Base-by-base conservation (phyloP, 2,888 invertebrate genomes). In the Cosmia trapezina region DNA sequence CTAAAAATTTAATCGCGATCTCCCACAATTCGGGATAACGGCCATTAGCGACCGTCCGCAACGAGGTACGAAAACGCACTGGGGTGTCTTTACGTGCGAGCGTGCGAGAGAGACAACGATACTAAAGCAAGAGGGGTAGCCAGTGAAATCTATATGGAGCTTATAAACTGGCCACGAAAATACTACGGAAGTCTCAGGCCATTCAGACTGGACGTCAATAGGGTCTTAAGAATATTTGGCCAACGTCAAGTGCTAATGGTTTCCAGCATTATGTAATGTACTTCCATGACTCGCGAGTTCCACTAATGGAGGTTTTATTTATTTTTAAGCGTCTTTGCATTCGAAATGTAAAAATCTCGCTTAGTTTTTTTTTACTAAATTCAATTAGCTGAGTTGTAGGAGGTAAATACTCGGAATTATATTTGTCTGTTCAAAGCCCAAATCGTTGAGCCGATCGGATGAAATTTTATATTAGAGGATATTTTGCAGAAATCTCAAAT, bases 61-160 rank as follows among this genome's bases (percentile, higher is more conserved):
- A 75, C 85, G 87, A 87, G 63, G 70, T 85, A 84, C 89, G 83
- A 87, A 89, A 92, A 90, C 93, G 92, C 93, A 94, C 94, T 94
- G 92, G 89, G 89, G 89, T 89, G 84, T 80, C 83, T 87, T 78
- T 80, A 87, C 85, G 87, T 86, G 81, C 84, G 85, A 76, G 79
- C 73, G 91, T 83, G 91, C 68, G 89, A 93, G 83, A 76, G 92
- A 90, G 92, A 92, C 86, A 84, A 82, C 85, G 80, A 86, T 85
- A 83, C 63, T 78, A 72, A 84, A 84, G 86, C 84, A 85, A 78
- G 89, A 86, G 88, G 90, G 91, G 88, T 86, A 81, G 77, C 75
- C 75, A 83, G 72, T 90, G 92, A 90, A 93, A 93, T 93, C 92
- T 92, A 93, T 93, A 91, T 87, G 85, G 81, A 89, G 91, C 87